Percentiles rank a stretch among this genome's conserved stretches.
These are phyloP conservation scores for Columba janthina DNA, from an alignment of 2,113 vertebrate genomes.

Conservation along the genomic window DNA sequence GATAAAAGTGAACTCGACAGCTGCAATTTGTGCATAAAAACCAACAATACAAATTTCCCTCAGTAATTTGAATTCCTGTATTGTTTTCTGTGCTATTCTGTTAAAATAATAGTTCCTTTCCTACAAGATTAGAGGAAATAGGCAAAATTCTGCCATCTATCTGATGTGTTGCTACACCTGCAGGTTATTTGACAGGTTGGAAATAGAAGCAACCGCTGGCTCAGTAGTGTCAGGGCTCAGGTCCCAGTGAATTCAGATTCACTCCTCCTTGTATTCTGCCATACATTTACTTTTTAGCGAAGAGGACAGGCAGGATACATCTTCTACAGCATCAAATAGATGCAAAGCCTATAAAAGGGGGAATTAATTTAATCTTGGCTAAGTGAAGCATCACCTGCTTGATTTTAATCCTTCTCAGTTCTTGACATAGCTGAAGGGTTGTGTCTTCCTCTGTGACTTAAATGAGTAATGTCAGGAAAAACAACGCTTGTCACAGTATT, in stretches of 20 bases:
- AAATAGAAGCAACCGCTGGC: neutral
- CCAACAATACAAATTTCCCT: neutral
- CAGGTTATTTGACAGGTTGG: neutral
- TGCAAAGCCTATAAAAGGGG: neutral
- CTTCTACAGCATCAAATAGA: neutral
- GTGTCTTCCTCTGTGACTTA: neutral
- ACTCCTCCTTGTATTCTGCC: neutral
- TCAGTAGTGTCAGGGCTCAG: neutral
- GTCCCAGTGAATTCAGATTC: neutral
- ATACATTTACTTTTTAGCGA: neutral
- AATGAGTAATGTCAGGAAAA: neutral
- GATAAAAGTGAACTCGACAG: neutral
- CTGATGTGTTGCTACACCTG: neutral
- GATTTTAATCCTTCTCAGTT: neutral
- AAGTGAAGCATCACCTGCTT: neutral
- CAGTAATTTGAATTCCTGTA: neutral
- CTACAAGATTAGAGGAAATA: neutral
- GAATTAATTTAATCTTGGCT: neutral
- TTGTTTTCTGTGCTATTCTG: neutral
- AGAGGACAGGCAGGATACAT: neutral
- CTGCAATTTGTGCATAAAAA: neutral
- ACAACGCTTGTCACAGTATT: neutral
- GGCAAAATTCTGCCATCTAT: neutral
- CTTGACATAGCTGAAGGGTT: neutral
- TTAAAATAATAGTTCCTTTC: neutral